Evolutionary conservation across 30 jellyfish, hydroid and myxozoan species (phyloP).

Genomic region (Hydractinia echinata): DNA sequence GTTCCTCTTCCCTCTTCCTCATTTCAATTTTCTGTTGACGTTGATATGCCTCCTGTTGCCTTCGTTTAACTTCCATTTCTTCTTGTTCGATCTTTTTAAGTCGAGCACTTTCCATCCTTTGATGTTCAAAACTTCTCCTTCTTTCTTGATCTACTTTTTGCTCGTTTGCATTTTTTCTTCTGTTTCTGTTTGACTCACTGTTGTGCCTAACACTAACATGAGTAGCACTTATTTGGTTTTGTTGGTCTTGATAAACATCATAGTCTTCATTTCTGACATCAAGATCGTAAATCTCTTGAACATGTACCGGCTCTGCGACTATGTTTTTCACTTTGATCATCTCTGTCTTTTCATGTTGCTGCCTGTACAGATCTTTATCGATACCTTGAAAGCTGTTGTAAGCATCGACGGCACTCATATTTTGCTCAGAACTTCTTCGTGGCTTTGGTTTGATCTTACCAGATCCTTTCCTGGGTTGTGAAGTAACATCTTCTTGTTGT

Average conservation of each 20-base stretch:
- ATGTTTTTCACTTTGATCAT: no score
- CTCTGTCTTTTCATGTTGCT: no score
- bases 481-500: background rate
- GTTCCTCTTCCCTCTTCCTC: constrained; percentile 9
- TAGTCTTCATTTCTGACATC: no score
- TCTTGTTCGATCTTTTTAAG: background rate
- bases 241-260: background rate
- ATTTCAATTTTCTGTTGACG: background rate
- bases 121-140: background rate
- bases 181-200: no score
- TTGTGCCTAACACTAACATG: background rate
- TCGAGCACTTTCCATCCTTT: background rate
- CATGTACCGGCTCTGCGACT: no score
- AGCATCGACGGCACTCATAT: background rate
- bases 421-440: background rate
- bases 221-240: background rate
- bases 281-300: no score
- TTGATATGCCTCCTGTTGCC: background rate
- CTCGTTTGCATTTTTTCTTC: no score
- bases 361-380: background rate
- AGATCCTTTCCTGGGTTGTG: background rate
- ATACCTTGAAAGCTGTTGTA: background rate
- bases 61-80: background rate
- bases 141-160: no score
- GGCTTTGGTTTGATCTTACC: background rate